These are phyloP conservation scores for Oncorhynchus kisutch DNA, from an alignment of 2,113 vertebrate species.

Conservation along the genomic window DNA sequence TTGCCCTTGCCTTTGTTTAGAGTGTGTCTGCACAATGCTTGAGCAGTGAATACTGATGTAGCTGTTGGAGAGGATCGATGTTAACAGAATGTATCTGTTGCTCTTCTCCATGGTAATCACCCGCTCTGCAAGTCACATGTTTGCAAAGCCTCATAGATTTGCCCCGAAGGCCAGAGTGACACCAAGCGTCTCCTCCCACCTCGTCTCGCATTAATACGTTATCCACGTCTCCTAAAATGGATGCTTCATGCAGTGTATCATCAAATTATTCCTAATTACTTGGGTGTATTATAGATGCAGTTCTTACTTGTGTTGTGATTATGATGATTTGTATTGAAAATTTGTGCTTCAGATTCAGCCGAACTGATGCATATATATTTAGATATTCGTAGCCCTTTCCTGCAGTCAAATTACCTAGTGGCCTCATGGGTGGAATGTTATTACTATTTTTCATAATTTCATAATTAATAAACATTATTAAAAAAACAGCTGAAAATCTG, in stretches of 20 bases:
- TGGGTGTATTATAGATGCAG: not conserved
- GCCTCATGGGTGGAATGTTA: too few relatives aligned
- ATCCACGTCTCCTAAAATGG: not conserved
- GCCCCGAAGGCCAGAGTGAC: not conserved
- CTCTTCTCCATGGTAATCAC: slow-evolving; percentile 19
- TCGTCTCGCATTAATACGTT: not conserved
- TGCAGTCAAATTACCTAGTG: too few relatives aligned
- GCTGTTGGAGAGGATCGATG: not conserved
- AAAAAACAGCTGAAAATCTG: too few relatives aligned
- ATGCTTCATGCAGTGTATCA: not conserved
- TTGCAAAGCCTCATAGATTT: not conserved
- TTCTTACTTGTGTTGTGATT: not conserved
- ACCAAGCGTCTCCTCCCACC: not conserved
- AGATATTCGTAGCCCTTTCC: too few relatives aligned
- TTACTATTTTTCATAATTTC: too few relatives aligned
- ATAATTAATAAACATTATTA: too few relatives aligned
- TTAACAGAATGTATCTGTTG: slow-evolving; percentile 16
- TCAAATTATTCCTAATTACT: not conserved
- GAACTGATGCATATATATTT: too few relatives aligned
- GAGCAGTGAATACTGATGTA: slow-evolving; percentile 2
- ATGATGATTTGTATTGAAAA: not conserved
- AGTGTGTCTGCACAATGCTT: not conserved
- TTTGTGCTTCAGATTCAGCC: not conserved
- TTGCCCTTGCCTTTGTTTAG: too few relatives aligned
- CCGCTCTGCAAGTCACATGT: not conserved